phyloP scores from a whole-genome alignment of 2,797 vertebrate genomes.

The Anas flavirostris region DNA sequence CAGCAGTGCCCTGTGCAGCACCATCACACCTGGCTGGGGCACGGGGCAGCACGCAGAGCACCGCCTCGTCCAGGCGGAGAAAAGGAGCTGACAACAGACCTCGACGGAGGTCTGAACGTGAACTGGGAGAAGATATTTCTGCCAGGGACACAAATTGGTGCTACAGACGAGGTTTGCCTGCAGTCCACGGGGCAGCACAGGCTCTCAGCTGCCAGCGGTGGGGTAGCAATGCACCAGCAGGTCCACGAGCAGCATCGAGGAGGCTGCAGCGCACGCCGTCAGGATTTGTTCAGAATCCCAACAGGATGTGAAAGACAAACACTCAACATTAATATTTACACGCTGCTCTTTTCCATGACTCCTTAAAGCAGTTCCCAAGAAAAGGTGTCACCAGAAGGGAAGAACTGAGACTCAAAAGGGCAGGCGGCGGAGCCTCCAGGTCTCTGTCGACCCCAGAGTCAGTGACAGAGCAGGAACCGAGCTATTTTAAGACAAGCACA shows the following conservation, averaged over 20 bases:
- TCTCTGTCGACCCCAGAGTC: conserved; percentile 8
- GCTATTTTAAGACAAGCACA: conserved; percentile 59
- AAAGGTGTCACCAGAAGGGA: conserved; percentile 32
- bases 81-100: not conserved
- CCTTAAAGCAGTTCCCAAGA: not conserved
- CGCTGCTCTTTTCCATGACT: conserved; percentile 36
- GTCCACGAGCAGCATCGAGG: not conserved
- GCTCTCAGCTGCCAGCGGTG: not conserved
- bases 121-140: not conserved
- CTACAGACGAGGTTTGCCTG: not conserved
- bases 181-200: not conserved
- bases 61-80: not conserved
- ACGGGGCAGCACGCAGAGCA: fast-evolving
- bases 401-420: conserved; percentile 32
- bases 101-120: not conserved
- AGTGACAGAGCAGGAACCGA: conserved; percentile 3
- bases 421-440: not conserved
- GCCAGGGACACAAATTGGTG: not conserved
- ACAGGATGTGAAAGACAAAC: conserved; percentile 30
- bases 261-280: not conserved
- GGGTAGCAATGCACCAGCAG: not conserved
- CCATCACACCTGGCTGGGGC: not conserved
- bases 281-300: not conserved
- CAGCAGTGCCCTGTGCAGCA: not conserved
- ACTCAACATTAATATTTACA: conserved; percentile 66